Base-by-base conservation (phyloP, 2,113 vertebrate species). In the Gymnogyps californianus region DNA sequence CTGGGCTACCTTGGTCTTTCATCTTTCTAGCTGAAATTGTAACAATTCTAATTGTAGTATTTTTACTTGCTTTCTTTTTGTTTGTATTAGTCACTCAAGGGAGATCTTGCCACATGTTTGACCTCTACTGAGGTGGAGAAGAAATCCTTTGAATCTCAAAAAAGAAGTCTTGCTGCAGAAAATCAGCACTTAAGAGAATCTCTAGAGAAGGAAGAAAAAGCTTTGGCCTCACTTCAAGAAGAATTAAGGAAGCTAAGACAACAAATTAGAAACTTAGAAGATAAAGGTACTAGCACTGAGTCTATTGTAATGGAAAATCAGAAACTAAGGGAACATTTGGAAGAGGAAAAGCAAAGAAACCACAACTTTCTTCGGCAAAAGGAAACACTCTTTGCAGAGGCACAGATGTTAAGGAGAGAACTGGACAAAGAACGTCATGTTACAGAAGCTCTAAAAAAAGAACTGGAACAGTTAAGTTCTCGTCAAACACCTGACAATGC, bases 191-290 rank as follows among this genome's bases (percentile, higher is more conserved):
- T 99, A 95, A 98, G 98, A 96, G 98, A 90, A 74, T 99, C 99
- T 47, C 96, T 99, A 84, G 98, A 99, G 84, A 98, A 96, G 18
- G 98, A 99, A 95, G 99, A 99, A 94, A 98, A 97, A 87, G 98
- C 98, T 14, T 91, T 99, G 69, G 98, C 98, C 18, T 88, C 96
- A 16, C 96, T 99, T 80, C 99, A 99, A 95, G 98, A 99, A 84
- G 99, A 99, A 96, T 96, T 99, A 94, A 97, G 97, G 59, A 98
- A 97, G 83, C 95, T 99, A 81, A 98, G 98, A 89, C 98, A 98
- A 49, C 98, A 99, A 94, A 98, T 99, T 11, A 97, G 97, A 76
- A 97, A 98, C 70, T 94, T 99, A 49, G 99, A 99, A 97, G 98
- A 98, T 49, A 97, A 96, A 94, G 98, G 98, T n/a, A 96, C 98